phyloP scores from a whole-genome alignment of 1,140 invertebrate genomes.

The Triops cancriformis region DNA sequence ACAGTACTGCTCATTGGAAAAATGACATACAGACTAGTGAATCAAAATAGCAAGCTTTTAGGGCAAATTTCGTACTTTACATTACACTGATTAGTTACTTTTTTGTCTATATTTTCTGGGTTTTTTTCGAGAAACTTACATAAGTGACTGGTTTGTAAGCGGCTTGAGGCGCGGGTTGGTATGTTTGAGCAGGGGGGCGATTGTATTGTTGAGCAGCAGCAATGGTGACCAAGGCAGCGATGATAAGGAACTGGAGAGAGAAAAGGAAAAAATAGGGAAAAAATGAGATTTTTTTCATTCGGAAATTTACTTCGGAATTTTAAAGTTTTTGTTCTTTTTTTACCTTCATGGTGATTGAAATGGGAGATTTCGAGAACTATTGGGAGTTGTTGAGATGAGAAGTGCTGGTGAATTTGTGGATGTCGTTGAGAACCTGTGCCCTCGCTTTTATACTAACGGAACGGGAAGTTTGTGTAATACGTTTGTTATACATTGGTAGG shows the following conservation, averaged over 20 bases:
- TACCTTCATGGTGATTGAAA: neutral
- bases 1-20: too few relatives aligned
- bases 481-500: neutral
- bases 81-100: too few relatives aligned
- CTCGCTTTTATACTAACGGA: neutral
- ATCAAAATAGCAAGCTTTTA: too few relatives aligned
- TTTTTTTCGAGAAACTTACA: neutral
- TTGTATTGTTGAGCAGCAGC: conserved; percentile 21
- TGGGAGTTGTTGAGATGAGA: neutral
- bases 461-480: neutral
- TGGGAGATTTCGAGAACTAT: neutral
- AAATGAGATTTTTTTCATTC: neutral
- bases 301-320: neutral
- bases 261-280: neutral
- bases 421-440: neutral
- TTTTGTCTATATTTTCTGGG: too few relatives aligned
- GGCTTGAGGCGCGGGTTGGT: neutral
- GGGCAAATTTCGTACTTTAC: too few relatives aligned
- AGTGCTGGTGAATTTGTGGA: neutral
- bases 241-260: conserved; percentile 9
- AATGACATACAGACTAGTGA: too few relatives aligned
- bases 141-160: neutral
- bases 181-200: neutral
- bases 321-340: neutral
- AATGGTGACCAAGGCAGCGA: conserved; percentile 18